Conservation (phyloP, 1,140 invertebrate species). For the Diorhabda elongata region DNA sequence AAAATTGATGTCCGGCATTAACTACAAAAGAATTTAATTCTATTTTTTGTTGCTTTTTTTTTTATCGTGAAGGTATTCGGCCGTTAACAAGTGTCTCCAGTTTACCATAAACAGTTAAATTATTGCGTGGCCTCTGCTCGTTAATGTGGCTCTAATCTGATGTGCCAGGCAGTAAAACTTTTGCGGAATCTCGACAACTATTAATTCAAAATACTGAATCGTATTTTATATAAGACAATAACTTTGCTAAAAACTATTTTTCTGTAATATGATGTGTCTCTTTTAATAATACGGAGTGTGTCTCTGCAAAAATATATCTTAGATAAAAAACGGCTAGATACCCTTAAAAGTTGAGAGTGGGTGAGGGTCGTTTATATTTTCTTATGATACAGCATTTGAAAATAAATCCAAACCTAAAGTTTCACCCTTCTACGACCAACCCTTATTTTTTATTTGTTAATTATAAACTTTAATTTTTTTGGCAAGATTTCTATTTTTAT, state of each 20-base stretch:
- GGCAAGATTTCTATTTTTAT: no score
- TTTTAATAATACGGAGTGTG: no score
- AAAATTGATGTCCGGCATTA: constrained; percentile 16
- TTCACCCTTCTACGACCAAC: no score
- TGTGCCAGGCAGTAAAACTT: constrained; percentile 44
- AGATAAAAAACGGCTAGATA: no score
- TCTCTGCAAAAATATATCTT: no score
- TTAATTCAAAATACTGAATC: constrained; percentile 43
- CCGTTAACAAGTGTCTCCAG: constrained; percentile 21
- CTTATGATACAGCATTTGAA: no score
- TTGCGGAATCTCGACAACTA: constrained; percentile 46
- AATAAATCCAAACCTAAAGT: no score
- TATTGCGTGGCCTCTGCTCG: constrained; percentile 42
- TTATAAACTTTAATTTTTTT: no score
- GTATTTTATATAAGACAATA: constrained; percentile 43
- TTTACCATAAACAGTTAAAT: constrained; percentile 47
- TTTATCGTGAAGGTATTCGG: constrained; percentile 15
- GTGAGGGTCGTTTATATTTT: no score
- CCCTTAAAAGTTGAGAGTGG: no score
- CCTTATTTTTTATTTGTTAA: no score
- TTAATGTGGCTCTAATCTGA: constrained; percentile 48
- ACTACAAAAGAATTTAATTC: constrained; percentile 20
- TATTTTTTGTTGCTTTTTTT: background rate
- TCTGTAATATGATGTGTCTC: background rate
- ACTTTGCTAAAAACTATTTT: constrained; percentile 13